phyloP scores from a whole-genome alignment of 2,888 invertebrate genomes.

The Drosophila quinaria region DNA sequence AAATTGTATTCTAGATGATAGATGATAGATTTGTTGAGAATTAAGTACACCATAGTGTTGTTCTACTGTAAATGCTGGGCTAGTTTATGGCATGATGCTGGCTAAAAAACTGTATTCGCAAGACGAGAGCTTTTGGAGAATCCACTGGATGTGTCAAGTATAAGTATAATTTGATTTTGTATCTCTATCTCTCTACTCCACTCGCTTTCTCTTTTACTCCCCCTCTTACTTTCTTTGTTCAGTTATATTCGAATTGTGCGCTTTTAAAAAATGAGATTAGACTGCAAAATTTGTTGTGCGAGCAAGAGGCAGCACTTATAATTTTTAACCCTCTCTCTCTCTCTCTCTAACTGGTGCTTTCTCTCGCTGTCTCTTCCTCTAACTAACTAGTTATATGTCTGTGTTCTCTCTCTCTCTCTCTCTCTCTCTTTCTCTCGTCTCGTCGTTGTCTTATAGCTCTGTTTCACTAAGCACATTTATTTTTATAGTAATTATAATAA shows the following conservation, averaged over 20 bases:
- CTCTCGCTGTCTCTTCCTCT: slow-evolving; percentile 15
- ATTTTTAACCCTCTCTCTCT: not conserved
- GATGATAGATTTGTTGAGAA: not conserved
- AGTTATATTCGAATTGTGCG: slow-evolving; percentile 41
- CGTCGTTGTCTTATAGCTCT: not conserved
- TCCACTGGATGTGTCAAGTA: slow-evolving; percentile 15
- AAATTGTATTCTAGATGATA: not conserved
- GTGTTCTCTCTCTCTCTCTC: slow-evolving; percentile 47
- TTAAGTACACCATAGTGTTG: slow-evolving; percentile 6
- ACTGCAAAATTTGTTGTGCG: slow-evolving; percentile 6
- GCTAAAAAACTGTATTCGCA: not conserved
- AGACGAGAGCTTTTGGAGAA: slow-evolving; percentile 13
- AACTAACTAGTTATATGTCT: slow-evolving; percentile 45
- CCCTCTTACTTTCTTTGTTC: slow-evolving; percentile 27
- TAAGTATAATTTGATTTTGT: not conserved
- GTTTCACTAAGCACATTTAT: not conserved
- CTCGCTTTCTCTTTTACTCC: slow-evolving; percentile 3
- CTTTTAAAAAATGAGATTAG: slow-evolving; percentile 23
- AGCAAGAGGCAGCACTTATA: not conserved
- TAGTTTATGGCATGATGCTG: slow-evolving; percentile 8
- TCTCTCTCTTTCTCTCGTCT: not conserved
- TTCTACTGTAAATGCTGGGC: slow-evolving; percentile 27
- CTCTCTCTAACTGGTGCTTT: slow-evolving; percentile 13
- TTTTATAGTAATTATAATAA: no score
- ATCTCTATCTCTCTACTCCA: not conserved